Evolutionary conservation across 2,113 vertebrate genomes (phyloP), one percentile per base, ranked within the genome.

Genomic region (Ifrita kowaldi): DNA sequence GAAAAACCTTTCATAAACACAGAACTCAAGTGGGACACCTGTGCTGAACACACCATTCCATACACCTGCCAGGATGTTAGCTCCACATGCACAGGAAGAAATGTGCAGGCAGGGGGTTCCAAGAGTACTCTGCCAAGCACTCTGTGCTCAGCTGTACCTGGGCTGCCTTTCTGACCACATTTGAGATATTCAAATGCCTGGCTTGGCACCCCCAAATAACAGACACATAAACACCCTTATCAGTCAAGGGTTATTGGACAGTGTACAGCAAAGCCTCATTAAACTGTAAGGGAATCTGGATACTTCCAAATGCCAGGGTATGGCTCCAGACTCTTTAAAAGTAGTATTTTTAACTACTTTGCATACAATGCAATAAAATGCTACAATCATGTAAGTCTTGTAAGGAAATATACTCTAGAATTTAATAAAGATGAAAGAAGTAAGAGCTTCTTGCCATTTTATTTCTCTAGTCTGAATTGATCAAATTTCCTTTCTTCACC

Each of bases 401-500:
- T 67, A 77, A 74, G 60, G 82, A 85, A 93, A 60, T 0, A 6
- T 16, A 80, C 13, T 32, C 24, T 52, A 74, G 63, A 77, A 86
- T 83, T 91, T 63, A 88, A 86, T 70, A 88, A 53, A 84, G 47
- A 80, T 73, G 21, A 86, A 95, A 94, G 55, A 62, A 96, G 23
- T 65, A 87, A 91, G 26, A 65, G 23, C 19, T 14, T 33, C 27
- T 75, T 76, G 30, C 28, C 18, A 33, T 84, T 92, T 86, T 87
- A 35, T 60, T 91, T 93, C 73, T 87, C 42, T 42, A 81, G 68
- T n/a, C 42, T 86, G 78, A 86, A 87, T 60, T 78, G 73, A 89
- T 79, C 27, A 49, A 32, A 79, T 75, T 92, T 84, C 68, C 65
- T 89, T 82, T 87, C 37, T 73, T 77, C 60, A 55, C 19, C 32